Percentiles rank a stretch among this genome's conserved stretches.
Evolutionary conservation across 2,797 vertebrate genomes (phyloP).

Genomic region (Sciaenops ocellatus): DNA sequence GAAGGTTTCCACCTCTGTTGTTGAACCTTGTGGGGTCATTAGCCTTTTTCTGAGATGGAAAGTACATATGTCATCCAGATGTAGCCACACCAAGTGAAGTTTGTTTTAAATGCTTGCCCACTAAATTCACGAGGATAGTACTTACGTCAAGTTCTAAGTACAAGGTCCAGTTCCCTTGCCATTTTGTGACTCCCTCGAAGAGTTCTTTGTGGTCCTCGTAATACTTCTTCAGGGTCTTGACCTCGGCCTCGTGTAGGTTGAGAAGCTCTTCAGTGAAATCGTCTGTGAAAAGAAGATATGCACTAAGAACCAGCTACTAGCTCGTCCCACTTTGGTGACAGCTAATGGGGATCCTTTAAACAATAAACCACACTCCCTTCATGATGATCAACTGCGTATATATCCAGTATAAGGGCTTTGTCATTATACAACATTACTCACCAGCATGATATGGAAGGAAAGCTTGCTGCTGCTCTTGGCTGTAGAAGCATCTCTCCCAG

Average conservation of each 20-base stretch:
- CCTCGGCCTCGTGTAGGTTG: conserved; percentile 87
- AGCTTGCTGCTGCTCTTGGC: conserved; percentile 86
- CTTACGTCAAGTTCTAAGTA: conserved; percentile 94
- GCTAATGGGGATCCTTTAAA: no score
- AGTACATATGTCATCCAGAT: not conserved
- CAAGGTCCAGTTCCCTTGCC: conserved; percentile 92
- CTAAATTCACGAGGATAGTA: not conserved
- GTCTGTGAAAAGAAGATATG: conserved; percentile 76
- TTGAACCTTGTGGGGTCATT: conserved; percentile 91
- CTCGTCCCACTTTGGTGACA: no score
- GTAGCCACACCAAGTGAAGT: not conserved
- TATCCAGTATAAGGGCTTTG: not conserved
- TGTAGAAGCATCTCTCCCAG: conserved; percentile 94
- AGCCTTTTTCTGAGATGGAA: conserved; percentile 88
- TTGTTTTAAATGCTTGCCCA: not conserved
- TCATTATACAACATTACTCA: conserved; percentile 26
- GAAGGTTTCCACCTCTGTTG: conserved; percentile 94
- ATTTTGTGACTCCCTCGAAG: conserved; percentile 90
- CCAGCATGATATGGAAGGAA: conserved; percentile 85
- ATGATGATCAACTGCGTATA: not conserved
- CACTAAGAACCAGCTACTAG: no score
- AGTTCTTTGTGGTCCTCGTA: conserved; percentile 89
- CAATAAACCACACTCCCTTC: not conserved
- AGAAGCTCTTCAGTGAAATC: conserved; percentile 90
- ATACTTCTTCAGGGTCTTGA: conserved; percentile 83